Evolutionary conservation across 2,888 invertebrate species (phyloP).

Genomic region (Calameuta filiformis): DNA sequence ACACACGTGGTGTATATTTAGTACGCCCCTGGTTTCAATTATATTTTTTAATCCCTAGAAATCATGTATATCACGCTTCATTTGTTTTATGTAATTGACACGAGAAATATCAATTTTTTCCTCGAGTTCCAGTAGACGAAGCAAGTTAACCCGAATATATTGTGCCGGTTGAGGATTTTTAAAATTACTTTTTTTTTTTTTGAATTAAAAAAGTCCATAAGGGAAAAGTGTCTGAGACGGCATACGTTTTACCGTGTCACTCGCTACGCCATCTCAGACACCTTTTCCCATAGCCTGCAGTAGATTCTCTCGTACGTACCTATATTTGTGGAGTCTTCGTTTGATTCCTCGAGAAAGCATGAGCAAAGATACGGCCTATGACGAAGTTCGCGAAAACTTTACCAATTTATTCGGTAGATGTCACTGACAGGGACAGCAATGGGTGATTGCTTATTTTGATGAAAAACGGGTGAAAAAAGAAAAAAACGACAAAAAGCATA

Average conservation of each 20-base stretch:
- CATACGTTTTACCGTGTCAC: too few species aligned
- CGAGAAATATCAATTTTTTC: too few species aligned
- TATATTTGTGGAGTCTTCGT: not conserved
- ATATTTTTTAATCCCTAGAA: too few species aligned
- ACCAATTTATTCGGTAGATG: not conserved
- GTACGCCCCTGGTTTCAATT: too few species aligned
- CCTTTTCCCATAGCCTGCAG: not conserved
- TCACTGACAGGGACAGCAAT: not conserved
- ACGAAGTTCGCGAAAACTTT: not conserved
- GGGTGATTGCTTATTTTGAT: not conserved
- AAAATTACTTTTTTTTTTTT: not conserved
- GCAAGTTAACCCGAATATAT: not conserved
- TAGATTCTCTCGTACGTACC: not conserved
- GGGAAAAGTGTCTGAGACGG: too few species aligned
- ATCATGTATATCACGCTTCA: not conserved
- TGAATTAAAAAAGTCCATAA: too few species aligned
- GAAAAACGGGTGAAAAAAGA: not conserved
- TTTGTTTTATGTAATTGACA: not conserved
- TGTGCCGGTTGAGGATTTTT: not conserved
- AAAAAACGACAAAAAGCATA: not conserved
- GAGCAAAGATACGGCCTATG: not conserved
- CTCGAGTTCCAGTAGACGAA: not conserved
- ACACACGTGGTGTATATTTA: too few species aligned
- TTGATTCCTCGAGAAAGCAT: not conserved
- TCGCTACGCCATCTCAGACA: too few species aligned